Conservation (phyloP, 2,113 vertebrate species). For the Calidris pygmaea region DNA sequence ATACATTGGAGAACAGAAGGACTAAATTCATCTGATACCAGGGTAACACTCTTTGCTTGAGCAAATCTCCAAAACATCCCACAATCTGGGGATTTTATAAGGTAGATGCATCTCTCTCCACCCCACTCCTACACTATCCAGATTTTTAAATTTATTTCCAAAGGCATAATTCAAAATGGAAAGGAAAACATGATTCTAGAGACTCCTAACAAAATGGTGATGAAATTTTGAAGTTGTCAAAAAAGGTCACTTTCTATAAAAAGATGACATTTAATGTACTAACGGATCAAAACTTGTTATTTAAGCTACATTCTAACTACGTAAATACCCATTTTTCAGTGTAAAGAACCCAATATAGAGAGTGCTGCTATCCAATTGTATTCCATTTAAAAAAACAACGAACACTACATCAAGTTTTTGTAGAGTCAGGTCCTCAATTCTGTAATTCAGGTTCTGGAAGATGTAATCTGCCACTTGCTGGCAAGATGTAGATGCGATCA, state of each 20-base stretch:
- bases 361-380: not conserved
- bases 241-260: rapidly evolving
- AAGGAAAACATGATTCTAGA: not conserved
- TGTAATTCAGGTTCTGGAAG: not conserved
- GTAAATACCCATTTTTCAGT: not conserved
- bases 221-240: not conserved
- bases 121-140: not conserved
- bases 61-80: not conserved
- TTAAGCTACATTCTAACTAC: not conserved
- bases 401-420: not conserved
- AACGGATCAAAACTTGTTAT: not conserved
- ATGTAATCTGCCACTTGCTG: not conserved
- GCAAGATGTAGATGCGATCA: not conserved
- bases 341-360: not conserved
- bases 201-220: not conserved
- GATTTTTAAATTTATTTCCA: not conserved
- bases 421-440: not conserved
- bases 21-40: not conserved
- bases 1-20: not conserved
- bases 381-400: not conserved
- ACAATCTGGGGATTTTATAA: not conserved
- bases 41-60: not conserved
- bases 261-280: not conserved
- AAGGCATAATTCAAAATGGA: not conserved
- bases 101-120: not conserved